Base-by-base conservation (phyloP, 2,888 invertebrate genomes). In the Aquatica leii region DNA sequence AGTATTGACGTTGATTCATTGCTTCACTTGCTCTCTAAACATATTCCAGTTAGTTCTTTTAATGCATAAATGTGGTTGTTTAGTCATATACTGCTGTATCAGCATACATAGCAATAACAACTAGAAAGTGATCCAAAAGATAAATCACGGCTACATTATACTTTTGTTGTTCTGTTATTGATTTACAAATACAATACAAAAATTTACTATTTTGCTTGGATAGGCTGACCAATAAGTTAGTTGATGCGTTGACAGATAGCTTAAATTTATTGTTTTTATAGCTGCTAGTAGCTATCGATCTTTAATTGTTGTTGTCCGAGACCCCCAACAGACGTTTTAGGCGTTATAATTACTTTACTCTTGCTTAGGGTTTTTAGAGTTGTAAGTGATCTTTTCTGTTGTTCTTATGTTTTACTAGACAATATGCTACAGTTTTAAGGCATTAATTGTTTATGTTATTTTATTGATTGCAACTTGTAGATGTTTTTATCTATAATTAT, bases 51-150 rank as follows among this genome's bases (percentile, higher is more conserved):
- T 14, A 24, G 55, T 55, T 2, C 43, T 21, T 43, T 43, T 55
- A 11, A 17, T 55, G 15, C 31, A 46, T 14, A 55, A 21, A 46
- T 14, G 15, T 15, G 31, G 17, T 41, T 40, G n/a, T 15, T 55
- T 55, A 31, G 55, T 55, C 8, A 8, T 46, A 31, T 55, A 31
- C 31, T 46, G 55, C n/a, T 55, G 40, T 37, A 31, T 15, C 15
- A 53, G 37, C 18, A 8, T 53, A 5, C 40, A 40, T 53, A 17
- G 40, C 40, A 1, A 53, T 17, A 40, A 53, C 17, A 40, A 53
- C 53, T 41, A 40, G 40, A 8, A 40, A 53, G n/a, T 52, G 52
- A 21, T 53, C 53, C 53, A n/a, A 18, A 53, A 40, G 40, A 53
- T 18, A 53, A 17, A 17, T 40, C 40, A 53, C 2, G 21, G 21